phyloP scores from a whole-genome alignment of 2,888 invertebrate species.

The Anagyrus pseudococci region DNA sequence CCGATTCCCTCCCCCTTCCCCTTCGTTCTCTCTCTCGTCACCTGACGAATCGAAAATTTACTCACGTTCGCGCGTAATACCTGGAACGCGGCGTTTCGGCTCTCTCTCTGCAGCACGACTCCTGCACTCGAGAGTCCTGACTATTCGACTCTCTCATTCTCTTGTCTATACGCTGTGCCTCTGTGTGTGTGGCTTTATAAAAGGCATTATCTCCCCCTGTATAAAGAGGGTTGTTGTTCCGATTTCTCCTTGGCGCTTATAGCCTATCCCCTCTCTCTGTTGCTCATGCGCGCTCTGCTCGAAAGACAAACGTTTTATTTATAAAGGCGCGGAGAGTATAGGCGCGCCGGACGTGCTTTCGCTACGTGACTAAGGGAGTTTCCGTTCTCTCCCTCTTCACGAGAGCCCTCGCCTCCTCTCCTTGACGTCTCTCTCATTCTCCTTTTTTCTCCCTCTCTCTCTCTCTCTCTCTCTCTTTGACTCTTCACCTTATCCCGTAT shows the following conservation, averaged over 20 bases:
- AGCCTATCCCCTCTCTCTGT: background rate
- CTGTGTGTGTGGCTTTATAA: slow-evolving; percentile 1
- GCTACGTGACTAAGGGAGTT: slow-evolving; percentile 29
- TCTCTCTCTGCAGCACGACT: background rate
- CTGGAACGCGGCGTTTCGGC: slow-evolving; percentile 25
- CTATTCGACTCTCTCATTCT: background rate
- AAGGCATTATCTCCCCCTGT: slow-evolving; percentile 23
- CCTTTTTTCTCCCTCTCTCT: background rate
- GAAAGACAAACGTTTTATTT: slow-evolving; percentile 30
- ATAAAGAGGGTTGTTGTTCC: too few relatives aligned
- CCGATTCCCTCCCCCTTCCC: too few relatives aligned
- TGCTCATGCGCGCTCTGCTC: slow-evolving; percentile 5
- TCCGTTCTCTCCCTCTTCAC: slow-evolving; percentile 20
- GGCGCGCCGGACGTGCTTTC: slow-evolving; percentile 18
- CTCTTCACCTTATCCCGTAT: background rate
- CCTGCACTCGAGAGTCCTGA: too few relatives aligned
- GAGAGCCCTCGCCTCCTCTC: background rate
- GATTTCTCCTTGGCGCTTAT: slow-evolving; percentile 23
- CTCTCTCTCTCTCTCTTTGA: background rate
- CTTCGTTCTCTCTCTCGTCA: slow-evolving; percentile 21
- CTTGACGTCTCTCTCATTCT: background rate
- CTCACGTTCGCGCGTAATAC: slow-evolving; percentile 32
- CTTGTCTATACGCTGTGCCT: background rate
- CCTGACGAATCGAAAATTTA: slow-evolving; percentile 19
- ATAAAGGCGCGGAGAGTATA: slow-evolving; percentile 14